Conservation (phyloP, 2,888 invertebrate species). For the Pseudococcus longispinus region DNA sequence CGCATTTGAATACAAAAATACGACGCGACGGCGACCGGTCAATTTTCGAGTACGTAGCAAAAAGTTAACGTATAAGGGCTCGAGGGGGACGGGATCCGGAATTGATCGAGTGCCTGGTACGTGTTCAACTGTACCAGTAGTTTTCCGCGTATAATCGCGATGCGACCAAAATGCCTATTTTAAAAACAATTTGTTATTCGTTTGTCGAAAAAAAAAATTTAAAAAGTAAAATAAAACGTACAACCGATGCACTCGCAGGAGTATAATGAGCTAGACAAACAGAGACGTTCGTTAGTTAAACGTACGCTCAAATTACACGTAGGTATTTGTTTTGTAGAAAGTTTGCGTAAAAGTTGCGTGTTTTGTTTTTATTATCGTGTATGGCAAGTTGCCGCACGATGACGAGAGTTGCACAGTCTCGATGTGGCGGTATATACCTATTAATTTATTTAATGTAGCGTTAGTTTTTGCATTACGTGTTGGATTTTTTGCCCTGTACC, state of each 20-base stretch:
- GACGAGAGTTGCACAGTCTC: neutral
- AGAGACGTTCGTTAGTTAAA: no score
- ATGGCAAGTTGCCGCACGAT: neutral
- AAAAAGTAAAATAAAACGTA: no score
- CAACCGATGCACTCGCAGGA: no score
- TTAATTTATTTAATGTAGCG: slow-evolving; percentile 12
- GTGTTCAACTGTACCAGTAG: no score
- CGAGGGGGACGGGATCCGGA: no score
- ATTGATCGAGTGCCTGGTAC: no score
- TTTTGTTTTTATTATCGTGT: neutral
- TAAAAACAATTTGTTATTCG: neutral
- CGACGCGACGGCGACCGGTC: no score
- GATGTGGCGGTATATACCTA: neutral
- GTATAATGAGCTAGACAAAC: neutral
- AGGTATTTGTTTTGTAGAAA: slow-evolving; percentile 16
- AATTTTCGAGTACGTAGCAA: no score
- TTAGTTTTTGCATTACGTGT: neutral
- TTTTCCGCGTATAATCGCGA: no score
- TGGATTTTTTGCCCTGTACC: neutral
- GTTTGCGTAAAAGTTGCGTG: slow-evolving; percentile 1
- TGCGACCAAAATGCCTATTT: neutral
- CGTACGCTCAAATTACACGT: neutral
- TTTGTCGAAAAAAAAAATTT: neutral
- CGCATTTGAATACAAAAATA: no score
- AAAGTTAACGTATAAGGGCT: no score